A percentile compares a stretch with the other conserved stretches of the same genome.
Conservation (phyloP, 2,888 invertebrate species). For the Catocala sponsa region DNA sequence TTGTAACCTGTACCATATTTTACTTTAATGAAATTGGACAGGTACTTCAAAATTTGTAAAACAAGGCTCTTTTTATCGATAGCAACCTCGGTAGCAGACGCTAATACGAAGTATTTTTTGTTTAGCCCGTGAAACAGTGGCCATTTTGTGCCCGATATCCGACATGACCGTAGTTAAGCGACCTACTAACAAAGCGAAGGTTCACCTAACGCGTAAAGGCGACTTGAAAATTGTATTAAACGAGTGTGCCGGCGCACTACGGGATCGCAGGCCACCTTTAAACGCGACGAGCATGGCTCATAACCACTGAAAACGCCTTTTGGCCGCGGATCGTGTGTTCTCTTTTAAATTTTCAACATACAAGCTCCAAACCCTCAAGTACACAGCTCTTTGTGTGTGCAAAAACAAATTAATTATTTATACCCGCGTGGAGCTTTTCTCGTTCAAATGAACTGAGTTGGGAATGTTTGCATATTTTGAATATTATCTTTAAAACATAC, state of each 20-base stretch:
- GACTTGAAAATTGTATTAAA: slow-evolving; percentile 19
- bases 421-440: slow-evolving; percentile 57
- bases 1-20: too few species aligned
- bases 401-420: slow-evolving; percentile 82
- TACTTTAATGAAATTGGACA: too few species aligned
- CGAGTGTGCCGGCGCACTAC: slow-evolving; percentile 3
- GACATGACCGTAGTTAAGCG: slow-evolving; percentile 3
- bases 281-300: slow-evolving; percentile 53
- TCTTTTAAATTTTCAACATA: slow-evolving; percentile 74
- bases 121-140: slow-evolving; percentile 5
- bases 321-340: slow-evolving; percentile 56
- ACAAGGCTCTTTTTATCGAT: too few species aligned
- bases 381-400: slow-evolving; percentile 68
- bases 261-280: slow-evolving; percentile 21
- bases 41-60: too few species aligned
- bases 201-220: slow-evolving; percentile 1
- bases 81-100: too few species aligned
- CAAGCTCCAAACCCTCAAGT: slow-evolving; percentile 60
- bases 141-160: slow-evolving; percentile 1
- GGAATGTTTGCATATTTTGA: slow-evolving; percentile 60
- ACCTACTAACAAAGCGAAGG: slow-evolving; percentile 11
- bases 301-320: slow-evolving; percentile 64
- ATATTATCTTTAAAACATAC: slow-evolving; percentile 54
- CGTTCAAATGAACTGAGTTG: slow-evolving; percentile 63
- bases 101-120: neutral